Conservation (phyloP, 2,797 vertebrate species). For the Chanos chanos region DNA sequence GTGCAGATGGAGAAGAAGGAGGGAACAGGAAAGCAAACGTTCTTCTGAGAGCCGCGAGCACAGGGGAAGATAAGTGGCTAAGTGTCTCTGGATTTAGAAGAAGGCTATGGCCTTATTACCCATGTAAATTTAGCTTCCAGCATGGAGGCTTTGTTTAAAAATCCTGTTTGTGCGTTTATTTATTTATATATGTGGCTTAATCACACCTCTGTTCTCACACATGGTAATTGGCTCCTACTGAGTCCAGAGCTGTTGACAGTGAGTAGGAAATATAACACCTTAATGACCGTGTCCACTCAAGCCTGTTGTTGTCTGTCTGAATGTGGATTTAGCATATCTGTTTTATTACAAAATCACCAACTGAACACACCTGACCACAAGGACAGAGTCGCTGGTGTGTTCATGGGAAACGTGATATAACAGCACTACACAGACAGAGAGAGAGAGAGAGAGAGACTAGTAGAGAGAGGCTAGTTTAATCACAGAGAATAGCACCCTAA, state of each 20-base stretch:
- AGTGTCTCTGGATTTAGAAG: conserved; percentile 54
- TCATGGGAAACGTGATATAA: no score
- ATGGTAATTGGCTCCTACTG: conserved; percentile 60
- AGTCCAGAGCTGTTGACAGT: conserved; percentile 53
- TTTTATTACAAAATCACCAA: no score
- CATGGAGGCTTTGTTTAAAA: conserved; percentile 52
- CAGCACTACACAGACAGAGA: no score
- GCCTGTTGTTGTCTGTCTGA: no score
- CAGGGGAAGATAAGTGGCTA: conserved; percentile 52
- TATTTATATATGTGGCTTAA: conserved; percentile 58
- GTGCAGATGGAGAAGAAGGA: conserved; percentile 44
- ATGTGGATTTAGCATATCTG: not conserved
- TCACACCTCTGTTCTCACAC: conserved; percentile 49
- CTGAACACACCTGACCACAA: no score
- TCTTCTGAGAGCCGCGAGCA: conserved; percentile 1
- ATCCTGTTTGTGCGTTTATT: conserved; percentile 32
- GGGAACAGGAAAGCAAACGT: conserved; percentile 35
- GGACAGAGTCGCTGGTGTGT: no score
- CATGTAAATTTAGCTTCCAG: conserved; percentile 67
- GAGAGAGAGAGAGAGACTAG: no score
- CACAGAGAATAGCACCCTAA: no score
- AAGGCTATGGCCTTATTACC: conserved; percentile 65
- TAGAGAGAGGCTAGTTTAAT: no score
- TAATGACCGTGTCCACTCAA: no score
- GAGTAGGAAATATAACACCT: conserved; percentile 59